Base-by-base conservation (phyloP, 2,888 invertebrate genomes). In the Temnothorax unifasciatus region DNA sequence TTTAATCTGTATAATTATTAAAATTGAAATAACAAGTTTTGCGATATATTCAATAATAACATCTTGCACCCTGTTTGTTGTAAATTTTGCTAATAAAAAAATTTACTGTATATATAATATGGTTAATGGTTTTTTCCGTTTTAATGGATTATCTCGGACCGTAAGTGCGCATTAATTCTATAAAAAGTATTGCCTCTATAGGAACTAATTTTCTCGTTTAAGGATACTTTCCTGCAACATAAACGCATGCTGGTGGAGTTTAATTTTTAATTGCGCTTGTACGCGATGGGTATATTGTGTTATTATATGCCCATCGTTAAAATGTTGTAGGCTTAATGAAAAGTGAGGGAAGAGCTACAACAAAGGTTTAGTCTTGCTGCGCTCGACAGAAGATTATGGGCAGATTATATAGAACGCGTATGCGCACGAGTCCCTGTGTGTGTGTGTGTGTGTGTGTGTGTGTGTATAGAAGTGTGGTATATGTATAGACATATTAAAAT, bases 311-410 rank as follows among this genome's bases (percentile, higher is more conserved):
- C 21, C n/a, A 13, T 2, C n/a, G 3, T 21, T 41, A 68, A 68
- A 76, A 68, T 18, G 2, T 25, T 69, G 11, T 41, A 54, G n/a
- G n/a, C 18, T 76, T 76, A 50, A 68, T 41, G 4, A 13, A 21
- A 25, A n/a, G 2, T 44, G 9, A 9, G 18, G 18, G 5, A 47
- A 50, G 47, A 11, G 2, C 5, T 47, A 1, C 13, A 13, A n/a
- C 41, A 77, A 69, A 54, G n/a, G 3, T 77, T 68, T 25, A 69
- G 13, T n/a, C 25, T 66, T 52, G 29, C 41, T 57, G 38, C 15
- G 38, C 25, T 2, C 18, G 38, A 13, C 13, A 21, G 41, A 9
- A 25, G 34, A 76, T 76, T 76, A 52, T 5, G 41, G 11, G 25
- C 2, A 54, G 52, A 41, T 68, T 76, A 69, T 34, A 6, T 68